Evolutionary conservation across 30 jellyfish, hydroid and myxozoan genomes (phyloP).

Genomic region (Turritopsis dohrnii): DNA sequence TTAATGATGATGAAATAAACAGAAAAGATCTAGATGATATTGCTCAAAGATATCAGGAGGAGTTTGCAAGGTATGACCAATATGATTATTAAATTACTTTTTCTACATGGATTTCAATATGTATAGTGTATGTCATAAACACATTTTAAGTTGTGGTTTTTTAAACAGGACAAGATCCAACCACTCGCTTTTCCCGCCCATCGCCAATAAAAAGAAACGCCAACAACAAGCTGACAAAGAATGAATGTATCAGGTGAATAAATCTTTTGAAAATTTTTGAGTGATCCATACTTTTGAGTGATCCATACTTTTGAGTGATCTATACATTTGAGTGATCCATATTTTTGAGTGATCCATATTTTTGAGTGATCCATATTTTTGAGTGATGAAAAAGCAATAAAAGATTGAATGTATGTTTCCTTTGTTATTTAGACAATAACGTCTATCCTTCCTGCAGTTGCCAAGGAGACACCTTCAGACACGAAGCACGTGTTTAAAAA

Average conservation of each 20-base stretch:
- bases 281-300: too few species aligned
- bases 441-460: background rate
- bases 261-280: background rate
- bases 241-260: background rate
- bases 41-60: background rate
- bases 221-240: background rate
- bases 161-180: background rate
- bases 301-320: too few species aligned
- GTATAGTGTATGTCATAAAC: background rate
- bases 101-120: background rate
- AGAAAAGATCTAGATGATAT: background rate
- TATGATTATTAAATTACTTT: background rate
- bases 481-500: background rate
- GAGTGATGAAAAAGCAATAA: too few species aligned
- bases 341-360: too few species aligned
- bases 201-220: background rate
- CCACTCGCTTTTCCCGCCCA: background rate
- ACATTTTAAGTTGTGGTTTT: too few species aligned
- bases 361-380: too few species aligned
- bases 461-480: background rate
- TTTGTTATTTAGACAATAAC: background rate
- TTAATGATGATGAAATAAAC: constrained; percentile 4
- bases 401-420: background rate
- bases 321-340: too few species aligned
- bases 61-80: background rate